Base-by-base conservation (phyloP, 2,113 vertebrate genomes). In the Hymenochirus boettgeri region DNA sequence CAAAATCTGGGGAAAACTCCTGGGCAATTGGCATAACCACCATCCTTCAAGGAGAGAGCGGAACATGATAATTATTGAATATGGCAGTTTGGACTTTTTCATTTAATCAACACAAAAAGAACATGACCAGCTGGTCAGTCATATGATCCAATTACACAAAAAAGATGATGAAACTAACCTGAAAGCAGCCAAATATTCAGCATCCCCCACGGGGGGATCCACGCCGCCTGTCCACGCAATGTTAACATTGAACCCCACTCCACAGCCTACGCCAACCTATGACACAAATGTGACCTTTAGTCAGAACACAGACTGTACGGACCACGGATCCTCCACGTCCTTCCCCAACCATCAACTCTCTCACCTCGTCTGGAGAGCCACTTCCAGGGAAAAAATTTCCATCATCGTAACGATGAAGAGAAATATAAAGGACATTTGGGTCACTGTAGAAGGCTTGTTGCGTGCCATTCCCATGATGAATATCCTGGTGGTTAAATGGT, bases 301-400 rank as follows among this genome's bases (percentile, higher is more conserved):
- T 22, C 8, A 37, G 2, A 7, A 8, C 11, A 21, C 37, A 42
- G 5, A 6, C 2, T n/a, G 39, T 19, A 37, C n/a, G n/a, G n/a
- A n/a, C n/a, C n/a, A n/a, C n/a, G n/a, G n/a, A n/a, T n/a, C 17
- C 19, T 22, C 1, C 3, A 33, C 9, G 27, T 27, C 26, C 21
- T 21, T 17, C 2, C 10, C 53, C 21, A 37, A 13, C 29, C 53
- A 11, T 15, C 2, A 1, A 4, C 13, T 25, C 23, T 8, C 58
- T 3, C 73, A 91, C 91, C 90, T 92, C 91, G 65, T 91, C 90
- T 5, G 91, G 88, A 37, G 90, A 89, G 2, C 91, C 91, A 0
- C 90, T 92, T 73, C 91, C 91, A 0, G 91, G 91, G 72, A 92
- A 93, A 76, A 93, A 93, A 80, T 93, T 93, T n/a, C 91, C 91